Percentiles rank a stretch among this genome's conserved stretches.
These are phyloP conservation scores for Drosophila saltans DNA, from an alignment of 1,140 invertebrate species.

Conservation along the genomic window DNA sequence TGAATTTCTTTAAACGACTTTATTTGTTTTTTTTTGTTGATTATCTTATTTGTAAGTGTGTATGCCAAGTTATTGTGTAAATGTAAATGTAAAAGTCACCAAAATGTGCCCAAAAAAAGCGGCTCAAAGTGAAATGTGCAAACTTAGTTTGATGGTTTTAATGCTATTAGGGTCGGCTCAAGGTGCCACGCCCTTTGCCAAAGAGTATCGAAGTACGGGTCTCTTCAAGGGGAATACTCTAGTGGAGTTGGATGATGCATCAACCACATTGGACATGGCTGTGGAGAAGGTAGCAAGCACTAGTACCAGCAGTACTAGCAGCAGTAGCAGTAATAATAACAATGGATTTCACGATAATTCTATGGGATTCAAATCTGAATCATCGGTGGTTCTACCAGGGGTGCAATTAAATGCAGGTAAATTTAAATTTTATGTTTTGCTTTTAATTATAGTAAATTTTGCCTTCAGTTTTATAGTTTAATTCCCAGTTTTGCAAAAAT, in stretches of 20 bases:
- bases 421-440: background rate
- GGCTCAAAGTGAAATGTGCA: conserved; percentile 54
- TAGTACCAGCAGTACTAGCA: conserved; percentile 11
- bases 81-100: conserved; percentile 17
- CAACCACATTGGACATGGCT: conserved; percentile 62
- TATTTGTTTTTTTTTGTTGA: conserved; percentile 19
- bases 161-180: conserved; percentile 48
- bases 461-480: too few species aligned
- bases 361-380: conserved; percentile 61
- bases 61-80: conserved; percentile 24
- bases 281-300: conserved; percentile 52
- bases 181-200: conserved; percentile 66
- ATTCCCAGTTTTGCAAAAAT: too few species aligned
- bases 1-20: conserved; percentile 16
- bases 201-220: conserved; percentile 68
- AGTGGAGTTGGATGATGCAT: conserved; percentile 60
- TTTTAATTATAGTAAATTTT: too few species aligned
- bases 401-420: conserved; percentile 64
- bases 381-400: conserved; percentile 64
- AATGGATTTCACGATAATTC: conserved; percentile 19
- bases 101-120: conserved; percentile 52
- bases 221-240: conserved; percentile 63
- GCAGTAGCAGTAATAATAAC: conserved; percentile 13
- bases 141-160: conserved; percentile 32
- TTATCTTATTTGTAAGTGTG: conserved; percentile 31